Evolutionary conservation across 2,113 vertebrate species (phyloP).

Genomic region (Centropus bengalensis): DNA sequence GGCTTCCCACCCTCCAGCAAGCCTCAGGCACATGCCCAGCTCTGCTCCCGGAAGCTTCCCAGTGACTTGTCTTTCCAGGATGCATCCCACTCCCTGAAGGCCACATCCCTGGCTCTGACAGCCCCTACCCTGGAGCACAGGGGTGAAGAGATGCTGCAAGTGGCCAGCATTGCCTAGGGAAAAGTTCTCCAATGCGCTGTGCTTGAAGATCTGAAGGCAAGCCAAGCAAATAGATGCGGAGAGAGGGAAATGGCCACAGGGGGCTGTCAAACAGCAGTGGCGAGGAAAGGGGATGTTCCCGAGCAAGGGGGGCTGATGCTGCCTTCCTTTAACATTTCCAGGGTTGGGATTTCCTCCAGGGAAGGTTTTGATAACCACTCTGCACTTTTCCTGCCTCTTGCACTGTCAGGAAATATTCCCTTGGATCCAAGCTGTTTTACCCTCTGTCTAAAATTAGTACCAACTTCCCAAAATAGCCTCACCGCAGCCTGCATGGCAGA

Average conservation of each 20-base stretch:
- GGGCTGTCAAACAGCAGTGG: not conserved
- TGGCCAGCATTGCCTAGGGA: not conserved
- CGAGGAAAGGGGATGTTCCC: not conserved
- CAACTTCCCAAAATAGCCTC: slow-evolving; percentile 16
- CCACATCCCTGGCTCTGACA: not conserved
- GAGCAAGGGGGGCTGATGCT: not conserved
- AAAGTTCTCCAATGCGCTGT: not conserved
- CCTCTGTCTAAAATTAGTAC: slow-evolving; percentile 27
- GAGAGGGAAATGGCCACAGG: not conserved
- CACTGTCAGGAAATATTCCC: slow-evolving; percentile 11
- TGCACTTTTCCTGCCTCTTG: not conserved
- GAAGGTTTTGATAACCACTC: slow-evolving; percentile 14
- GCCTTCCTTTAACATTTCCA: not conserved
- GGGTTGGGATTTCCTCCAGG: slow-evolving; percentile 14
- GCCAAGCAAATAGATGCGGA: not conserved
- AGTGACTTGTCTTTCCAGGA: not conserved
- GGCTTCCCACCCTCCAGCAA: not conserved
- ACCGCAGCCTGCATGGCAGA: not conserved
- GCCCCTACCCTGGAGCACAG: not conserved
- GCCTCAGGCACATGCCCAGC: not conserved
- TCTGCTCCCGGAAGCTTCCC: not conserved
- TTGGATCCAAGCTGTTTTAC: not conserved
- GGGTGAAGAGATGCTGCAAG: not conserved
- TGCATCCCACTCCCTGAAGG: not conserved
- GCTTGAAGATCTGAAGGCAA: not conserved